These are phyloP conservation scores for Eupelmus urozonus DNA, from an alignment of 2,888 invertebrate genomes.

Conservation along the genomic window DNA sequence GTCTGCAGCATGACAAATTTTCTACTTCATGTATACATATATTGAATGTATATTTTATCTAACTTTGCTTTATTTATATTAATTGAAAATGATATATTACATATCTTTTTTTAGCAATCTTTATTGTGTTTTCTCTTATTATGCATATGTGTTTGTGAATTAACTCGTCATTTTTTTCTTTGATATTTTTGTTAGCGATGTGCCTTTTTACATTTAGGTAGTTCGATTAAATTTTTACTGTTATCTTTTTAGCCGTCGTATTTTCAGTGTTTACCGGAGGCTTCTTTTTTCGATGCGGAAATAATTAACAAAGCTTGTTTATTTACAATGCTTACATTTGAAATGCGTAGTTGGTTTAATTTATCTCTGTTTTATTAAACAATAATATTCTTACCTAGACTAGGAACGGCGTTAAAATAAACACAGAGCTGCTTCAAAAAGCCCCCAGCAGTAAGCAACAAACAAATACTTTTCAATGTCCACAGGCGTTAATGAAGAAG, in stretches of 20 bases:
- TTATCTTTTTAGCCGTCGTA: conserved; percentile 15
- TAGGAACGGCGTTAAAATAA: background rate
- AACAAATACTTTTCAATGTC: conserved; percentile 42
- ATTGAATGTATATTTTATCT: conserved; percentile 29
- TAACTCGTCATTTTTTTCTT: conserved; percentile 43
- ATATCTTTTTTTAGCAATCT: conserved; percentile 22
- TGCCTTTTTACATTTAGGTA: conserved; percentile 35
- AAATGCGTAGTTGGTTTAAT: conserved; percentile 18
- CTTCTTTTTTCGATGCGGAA: conserved; percentile 32
- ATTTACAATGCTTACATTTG: conserved; percentile 26
- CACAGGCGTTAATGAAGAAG: conserved; percentile 73
- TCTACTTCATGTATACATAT: conserved; percentile 10
- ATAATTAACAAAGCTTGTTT: conserved; percentile 35
- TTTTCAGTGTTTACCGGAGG: conserved; percentile 13
- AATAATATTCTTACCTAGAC: background rate
- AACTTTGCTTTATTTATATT: conserved; percentile 31
- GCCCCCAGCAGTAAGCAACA: background rate
- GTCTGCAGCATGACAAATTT: conserved; percentile 49
- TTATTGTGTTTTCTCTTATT: conserved; percentile 33
- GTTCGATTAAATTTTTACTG: conserved; percentile 47
- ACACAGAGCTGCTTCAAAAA: background rate
- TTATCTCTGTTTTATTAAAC: conserved; percentile 11
- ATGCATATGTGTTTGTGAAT: conserved; percentile 41
- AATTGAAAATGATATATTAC: conserved; percentile 5
- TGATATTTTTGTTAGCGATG: conserved; percentile 28